A percentile compares a stretch with the other conserved stretches of the same genome.
Evolutionary conservation across 2,797 vertebrate species (phyloP).

Genomic region (Rhincodon typus): DNA sequence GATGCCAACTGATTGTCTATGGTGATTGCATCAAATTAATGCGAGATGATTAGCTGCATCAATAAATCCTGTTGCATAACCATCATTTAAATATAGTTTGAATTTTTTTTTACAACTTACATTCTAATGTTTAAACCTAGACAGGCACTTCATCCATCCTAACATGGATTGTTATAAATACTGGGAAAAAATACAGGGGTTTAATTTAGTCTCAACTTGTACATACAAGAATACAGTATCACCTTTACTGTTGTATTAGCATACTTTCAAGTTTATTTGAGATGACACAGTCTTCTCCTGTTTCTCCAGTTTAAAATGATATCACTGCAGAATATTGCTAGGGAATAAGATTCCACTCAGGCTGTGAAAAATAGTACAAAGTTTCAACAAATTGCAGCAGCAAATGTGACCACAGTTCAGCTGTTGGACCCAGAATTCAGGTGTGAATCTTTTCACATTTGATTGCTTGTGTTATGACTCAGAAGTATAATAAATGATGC

Average conservation of each 20-base stretch:
- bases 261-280: not conserved
- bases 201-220: not conserved
- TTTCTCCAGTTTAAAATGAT: not conserved
- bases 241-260: not conserved
- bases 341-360: not conserved
- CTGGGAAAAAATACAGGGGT: not conserved
- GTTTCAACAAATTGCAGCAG: not conserved
- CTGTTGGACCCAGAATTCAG: conserved; percentile 12
- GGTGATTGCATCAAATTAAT: conserved; percentile 6
- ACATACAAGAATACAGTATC: not conserved
- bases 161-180: not conserved
- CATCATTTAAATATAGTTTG: not conserved
- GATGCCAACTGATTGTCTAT: conserved; percentile 7
- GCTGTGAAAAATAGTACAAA: not conserved
- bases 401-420: not conserved
- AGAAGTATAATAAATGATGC: not conserved
- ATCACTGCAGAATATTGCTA: not conserved
- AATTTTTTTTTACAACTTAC: not conserved
- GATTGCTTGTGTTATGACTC: conserved; percentile 17
- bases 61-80: not conserved
- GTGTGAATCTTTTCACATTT: conserved; percentile 23
- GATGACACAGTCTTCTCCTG: not conserved
- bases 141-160: not conserved
- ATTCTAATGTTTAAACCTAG: not conserved
- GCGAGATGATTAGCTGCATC: not conserved